Evolutionary conservation across 2,888 invertebrate genomes (phyloP), one percentile per base, ranked within the genome.

Genomic region (Shargacucullia verbasci): DNA sequence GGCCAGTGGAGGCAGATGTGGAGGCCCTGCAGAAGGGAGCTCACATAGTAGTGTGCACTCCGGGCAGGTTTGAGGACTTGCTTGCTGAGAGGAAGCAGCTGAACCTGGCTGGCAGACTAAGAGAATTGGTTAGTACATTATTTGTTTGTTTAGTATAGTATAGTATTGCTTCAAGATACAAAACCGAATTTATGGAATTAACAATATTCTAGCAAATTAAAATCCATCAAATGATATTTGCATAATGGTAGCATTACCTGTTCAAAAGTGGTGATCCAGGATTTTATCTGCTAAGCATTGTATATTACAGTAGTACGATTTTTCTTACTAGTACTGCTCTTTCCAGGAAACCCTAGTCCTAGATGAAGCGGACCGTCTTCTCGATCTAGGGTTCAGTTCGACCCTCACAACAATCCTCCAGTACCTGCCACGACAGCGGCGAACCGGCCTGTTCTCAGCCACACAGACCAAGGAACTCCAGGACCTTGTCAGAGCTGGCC

Each of bases 391-490:
- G 1, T 99, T 99, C 87, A 97, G 97, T 74, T 94, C 95, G 11
- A 96, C 97, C 1, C 91, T 99, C 12, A 97, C 98, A 73, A 97
- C 97, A 12, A 99, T 99, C 74, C 94, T 99, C 4, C 96, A 97
- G 71, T 98, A 97, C 88, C 89, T 99, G 35, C 99, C 99, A 0
- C 96, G 98, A 33, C 98, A 99, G 82, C 95, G 99, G 29, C 95
- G 99, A 73, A 99, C 99, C 0, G 99, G 99, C 0, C 94, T 99
- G n/a, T 99, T 99, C 93, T 99, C 99, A 0, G 99, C 99, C 0
- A 99, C 99, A 1, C 99, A 99, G 92, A 99, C 99, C 0, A 98
- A 98, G 81, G 98, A 99, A 88, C 95, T 99, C 0, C 96, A 98
- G 64, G 97, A 98, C 79, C 91, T 99, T 11, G 97, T 99, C 47